These are phyloP conservation scores for Trogon surrucura DNA, from an alignment of 2,113 vertebrate species.

Conservation along the genomic window DNA sequence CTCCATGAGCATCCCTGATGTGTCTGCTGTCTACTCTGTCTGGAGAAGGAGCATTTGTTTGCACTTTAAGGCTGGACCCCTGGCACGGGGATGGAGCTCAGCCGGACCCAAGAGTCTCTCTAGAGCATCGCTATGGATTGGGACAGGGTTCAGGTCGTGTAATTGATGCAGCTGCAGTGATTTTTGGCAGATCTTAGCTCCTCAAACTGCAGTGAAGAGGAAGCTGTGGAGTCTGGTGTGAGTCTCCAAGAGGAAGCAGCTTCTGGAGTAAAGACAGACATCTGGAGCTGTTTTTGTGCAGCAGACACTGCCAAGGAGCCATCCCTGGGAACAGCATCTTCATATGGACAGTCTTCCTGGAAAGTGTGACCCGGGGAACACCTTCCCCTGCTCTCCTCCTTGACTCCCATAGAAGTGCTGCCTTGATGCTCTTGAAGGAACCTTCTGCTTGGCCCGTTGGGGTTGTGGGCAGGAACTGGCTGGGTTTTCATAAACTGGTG, in stretches of 20 bases:
- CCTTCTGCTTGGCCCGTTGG: background rate
- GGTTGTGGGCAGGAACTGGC: background rate
- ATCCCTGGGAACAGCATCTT: too few relatives aligned
- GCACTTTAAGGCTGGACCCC: background rate
- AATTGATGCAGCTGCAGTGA: background rate
- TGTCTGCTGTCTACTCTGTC: background rate
- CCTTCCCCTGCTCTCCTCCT: background rate
- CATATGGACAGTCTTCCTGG: background rate
- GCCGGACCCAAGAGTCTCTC: background rate
- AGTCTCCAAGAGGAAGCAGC: background rate
- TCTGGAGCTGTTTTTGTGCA: too few relatives aligned
- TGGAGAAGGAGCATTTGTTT: background rate
- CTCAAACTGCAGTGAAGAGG: background rate
- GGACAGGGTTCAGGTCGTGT: background rate
- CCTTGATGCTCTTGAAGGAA: background rate
- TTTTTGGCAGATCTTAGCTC: background rate
- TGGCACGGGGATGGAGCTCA: background rate
- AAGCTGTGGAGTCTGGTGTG: background rate
- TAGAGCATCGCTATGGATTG: too few relatives aligned
- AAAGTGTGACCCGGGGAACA: background rate
- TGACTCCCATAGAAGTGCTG: background rate
- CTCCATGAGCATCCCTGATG: too few relatives aligned
- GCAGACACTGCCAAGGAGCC: too few relatives aligned
- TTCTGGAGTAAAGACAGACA: too few relatives aligned
- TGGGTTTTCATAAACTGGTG: background rate